phyloP scores from a whole-genome alignment of 1,140 invertebrate genomes.

The Manduca sexta region DNA sequence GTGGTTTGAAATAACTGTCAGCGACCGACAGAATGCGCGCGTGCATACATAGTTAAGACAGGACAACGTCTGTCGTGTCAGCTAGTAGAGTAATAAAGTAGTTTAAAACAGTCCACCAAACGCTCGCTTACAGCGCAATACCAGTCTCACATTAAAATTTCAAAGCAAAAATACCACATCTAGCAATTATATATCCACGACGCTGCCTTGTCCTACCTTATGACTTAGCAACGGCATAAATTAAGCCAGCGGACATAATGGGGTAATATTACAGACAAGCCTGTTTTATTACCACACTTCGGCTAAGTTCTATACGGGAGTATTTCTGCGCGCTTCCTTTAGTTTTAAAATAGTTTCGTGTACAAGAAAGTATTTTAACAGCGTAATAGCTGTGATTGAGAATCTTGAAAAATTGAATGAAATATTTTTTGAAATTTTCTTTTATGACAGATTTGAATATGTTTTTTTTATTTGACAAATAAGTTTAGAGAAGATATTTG shows the following conservation, averaged over 20 bases:
- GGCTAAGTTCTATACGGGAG: slow-evolving; percentile 33
- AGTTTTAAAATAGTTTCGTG: background rate
- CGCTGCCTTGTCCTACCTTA: slow-evolving; percentile 43
- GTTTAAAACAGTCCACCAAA: no score
- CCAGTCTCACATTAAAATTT: no score
- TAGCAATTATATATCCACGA: slow-evolving; percentile 24
- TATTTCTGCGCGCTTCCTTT: background rate
- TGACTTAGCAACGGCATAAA: slow-evolving; percentile 59
- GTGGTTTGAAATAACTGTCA: no score
- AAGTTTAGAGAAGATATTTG: no score
- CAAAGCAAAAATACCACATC: slow-evolving; percentile 11
- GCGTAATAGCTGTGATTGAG: no score
- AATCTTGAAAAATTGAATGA: no score
- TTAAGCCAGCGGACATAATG: slow-evolving; percentile 52
- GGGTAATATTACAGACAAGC: slow-evolving; percentile 60
- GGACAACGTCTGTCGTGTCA: no score
- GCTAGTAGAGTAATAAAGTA: no score
- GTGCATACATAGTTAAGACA: no score
- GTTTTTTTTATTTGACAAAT: no score
- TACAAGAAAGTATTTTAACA: background rate
- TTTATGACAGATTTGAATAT: background rate
- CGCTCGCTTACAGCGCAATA: no score
- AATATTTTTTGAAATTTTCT: background rate
- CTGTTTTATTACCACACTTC: slow-evolving; percentile 57
- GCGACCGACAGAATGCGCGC: no score